Evolutionary conservation across 2,797 vertebrate species (phyloP).

Genomic region (Betta splendens): DNA sequence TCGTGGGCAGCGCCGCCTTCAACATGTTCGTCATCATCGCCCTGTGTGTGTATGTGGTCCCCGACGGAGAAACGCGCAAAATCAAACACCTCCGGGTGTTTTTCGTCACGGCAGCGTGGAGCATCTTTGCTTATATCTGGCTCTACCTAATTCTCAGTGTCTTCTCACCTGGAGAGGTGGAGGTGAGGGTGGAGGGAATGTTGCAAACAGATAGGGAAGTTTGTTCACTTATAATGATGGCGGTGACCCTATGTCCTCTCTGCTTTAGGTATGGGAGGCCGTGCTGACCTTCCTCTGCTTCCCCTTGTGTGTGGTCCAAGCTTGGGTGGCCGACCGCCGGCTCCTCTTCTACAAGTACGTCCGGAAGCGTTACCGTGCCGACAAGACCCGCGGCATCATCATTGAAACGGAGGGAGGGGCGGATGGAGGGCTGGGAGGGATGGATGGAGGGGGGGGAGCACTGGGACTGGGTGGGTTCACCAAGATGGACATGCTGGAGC

Average conservation of each 20-base stretch:
- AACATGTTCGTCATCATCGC: conserved; percentile 91
- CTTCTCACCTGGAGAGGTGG: conserved; percentile 83
- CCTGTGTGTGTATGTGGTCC: conserved; percentile 85
- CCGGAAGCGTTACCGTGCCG: conserved; percentile 82
- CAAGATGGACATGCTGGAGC: conserved; percentile 83
- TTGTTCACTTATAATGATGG: background rate
- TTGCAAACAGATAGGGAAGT: background rate
- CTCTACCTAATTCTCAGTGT: conserved; percentile 86
- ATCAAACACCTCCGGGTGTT: conserved; percentile 89
- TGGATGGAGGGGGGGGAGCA: conserved; percentile 64
- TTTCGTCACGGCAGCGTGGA: conserved; percentile 87
- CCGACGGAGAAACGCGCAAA: conserved; percentile 83
- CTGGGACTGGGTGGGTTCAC: conserved; percentile 78
- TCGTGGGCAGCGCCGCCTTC: conserved; percentile 88
- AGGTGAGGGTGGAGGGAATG: conserved; percentile 74
- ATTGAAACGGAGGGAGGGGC: conserved; percentile 81
- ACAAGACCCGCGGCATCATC: conserved; percentile 83
- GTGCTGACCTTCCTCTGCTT: conserved; percentile 87
- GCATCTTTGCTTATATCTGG: conserved; percentile 89
- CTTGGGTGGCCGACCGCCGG: conserved; percentile 87
- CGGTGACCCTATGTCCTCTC: conserved; percentile 6
- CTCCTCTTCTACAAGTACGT: conserved; percentile 86
- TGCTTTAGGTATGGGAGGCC: conserved; percentile 83
- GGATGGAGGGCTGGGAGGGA: conserved; percentile 56
- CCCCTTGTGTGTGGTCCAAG: conserved; percentile 85